Conservation (phyloP, 2,797 vertebrate species). For the Bufotes viridis region DNA sequence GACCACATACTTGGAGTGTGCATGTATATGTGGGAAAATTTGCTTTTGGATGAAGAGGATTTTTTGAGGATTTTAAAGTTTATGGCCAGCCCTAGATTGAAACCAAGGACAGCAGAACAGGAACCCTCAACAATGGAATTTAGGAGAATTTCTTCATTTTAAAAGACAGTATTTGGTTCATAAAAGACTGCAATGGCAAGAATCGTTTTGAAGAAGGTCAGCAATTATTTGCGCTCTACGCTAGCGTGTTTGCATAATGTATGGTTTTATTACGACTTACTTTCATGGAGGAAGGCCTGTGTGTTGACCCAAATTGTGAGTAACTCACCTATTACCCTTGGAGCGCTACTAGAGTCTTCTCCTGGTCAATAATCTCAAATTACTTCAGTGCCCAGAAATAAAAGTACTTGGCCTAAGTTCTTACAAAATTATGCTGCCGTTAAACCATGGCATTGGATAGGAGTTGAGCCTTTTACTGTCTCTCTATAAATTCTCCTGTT, state of each 20-base stretch:
- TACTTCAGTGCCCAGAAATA: constrained; percentile 31
- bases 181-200: not conserved
- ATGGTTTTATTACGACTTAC: not conserved
- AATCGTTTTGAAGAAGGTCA: constrained; percentile 3
- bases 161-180: not conserved
- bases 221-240: not conserved
- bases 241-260: constrained; percentile 28
- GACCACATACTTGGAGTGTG: too few relatives aligned
- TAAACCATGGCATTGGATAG: constrained; percentile 33
- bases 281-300: not conserved
- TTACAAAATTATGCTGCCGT: constrained; percentile 36
- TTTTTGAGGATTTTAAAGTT: too few relatives aligned
- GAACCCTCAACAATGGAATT: not conserved
- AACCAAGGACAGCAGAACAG: not conserved
- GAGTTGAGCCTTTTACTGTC: constrained; percentile 40
- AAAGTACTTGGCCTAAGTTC: constrained; percentile 35
- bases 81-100: not conserved
- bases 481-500: constrained; percentile 56
- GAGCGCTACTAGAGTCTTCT: not conserved
- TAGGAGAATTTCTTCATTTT: not conserved
- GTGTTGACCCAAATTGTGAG: constrained; percentile 3
- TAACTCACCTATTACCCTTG: constrained; percentile 12
- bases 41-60: too few relatives aligned
- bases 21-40: too few relatives aligned
- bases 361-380: constrained; percentile 31